Conservation (phyloP, 2,888 invertebrate species). For the Drosophila fungiperda region DNA sequence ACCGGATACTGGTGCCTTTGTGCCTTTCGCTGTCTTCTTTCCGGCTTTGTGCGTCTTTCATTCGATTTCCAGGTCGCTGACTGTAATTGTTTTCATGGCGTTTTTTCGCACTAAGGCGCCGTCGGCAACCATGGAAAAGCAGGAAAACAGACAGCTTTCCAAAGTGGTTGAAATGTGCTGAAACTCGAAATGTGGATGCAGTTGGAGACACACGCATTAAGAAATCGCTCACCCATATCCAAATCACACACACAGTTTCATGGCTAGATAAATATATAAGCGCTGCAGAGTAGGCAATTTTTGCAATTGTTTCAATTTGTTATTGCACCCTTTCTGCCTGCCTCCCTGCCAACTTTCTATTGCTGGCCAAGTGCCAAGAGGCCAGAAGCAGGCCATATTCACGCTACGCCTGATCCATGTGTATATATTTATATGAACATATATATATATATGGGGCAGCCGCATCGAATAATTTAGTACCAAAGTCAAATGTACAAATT, state of each 20-base stretch:
- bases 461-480: slow-evolving; percentile 38
- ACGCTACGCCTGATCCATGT: slow-evolving; percentile 30
- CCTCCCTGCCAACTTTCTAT: slow-evolving; percentile 13
- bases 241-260: slow-evolving; percentile 12
- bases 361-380: slow-evolving; percentile 61
- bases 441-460: slow-evolving; percentile 19
- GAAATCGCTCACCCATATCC: slow-evolving; percentile 31
- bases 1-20: slow-evolving; percentile 12
- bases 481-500: slow-evolving; percentile 47
- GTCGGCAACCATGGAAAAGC: slow-evolving; percentile 1
- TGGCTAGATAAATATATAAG: slow-evolving; percentile 3
- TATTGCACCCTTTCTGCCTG: slow-evolving; percentile 9
- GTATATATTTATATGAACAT: slow-evolving; percentile 7
- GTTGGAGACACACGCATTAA: slow-evolving; percentile 33
- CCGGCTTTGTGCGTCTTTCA: slow-evolving; percentile 24
- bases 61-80: slow-evolving; percentile 64
- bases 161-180: slow-evolving; percentile 12
- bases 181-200: slow-evolving; percentile 1
- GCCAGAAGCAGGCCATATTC: slow-evolving; percentile 34
- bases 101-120: slow-evolving; percentile 39
- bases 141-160: not conserved
- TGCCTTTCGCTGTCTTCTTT: not conserved
- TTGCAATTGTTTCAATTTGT: slow-evolving; percentile 51
- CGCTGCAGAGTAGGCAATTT: slow-evolving; percentile 51
- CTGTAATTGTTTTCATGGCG: slow-evolving; percentile 36